Conservation (phyloP, 2,888 invertebrate genomes). For the Drosophila yooni region DNA sequence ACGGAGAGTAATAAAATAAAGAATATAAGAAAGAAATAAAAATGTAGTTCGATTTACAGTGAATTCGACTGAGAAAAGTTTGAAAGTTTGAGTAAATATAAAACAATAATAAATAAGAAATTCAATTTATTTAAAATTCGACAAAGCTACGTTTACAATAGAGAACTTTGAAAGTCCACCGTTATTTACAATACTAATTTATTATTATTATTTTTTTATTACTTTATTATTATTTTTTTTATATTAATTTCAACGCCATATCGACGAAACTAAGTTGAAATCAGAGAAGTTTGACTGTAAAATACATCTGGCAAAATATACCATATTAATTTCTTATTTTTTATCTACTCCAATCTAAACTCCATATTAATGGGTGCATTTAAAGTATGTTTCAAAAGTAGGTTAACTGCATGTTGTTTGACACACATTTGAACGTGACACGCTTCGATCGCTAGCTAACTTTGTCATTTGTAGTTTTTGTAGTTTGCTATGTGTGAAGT, state of each 20-base stretch:
- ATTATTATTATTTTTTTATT: neutral
- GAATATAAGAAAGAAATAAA: neutral
- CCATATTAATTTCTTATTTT: neutral
- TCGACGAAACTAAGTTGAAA: neutral
- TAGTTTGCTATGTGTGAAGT: constrained; percentile 25
- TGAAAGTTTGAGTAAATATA: neutral
- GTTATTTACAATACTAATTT: neutral
- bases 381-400: constrained; percentile 6
- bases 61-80: neutral
- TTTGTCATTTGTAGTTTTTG: neutral
- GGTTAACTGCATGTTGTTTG: neutral
- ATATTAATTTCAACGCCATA: neutral
- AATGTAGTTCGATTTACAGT: neutral
- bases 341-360: neutral
- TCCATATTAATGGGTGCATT: constrained; percentile 7
- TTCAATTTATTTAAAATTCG: neutral
- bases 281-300: neutral
- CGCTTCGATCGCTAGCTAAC: neutral
- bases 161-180: too few relatives aligned
- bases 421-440: neutral
- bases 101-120: neutral
- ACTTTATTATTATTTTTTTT: neutral
- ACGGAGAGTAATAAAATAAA: neutral
- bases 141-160: neutral
- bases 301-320: neutral